Evolutionary conservation across 1,140 invertebrate species (phyloP), one percentile per base, ranked within the genome.

Genomic region (Lordiphosa mommai): DNA sequence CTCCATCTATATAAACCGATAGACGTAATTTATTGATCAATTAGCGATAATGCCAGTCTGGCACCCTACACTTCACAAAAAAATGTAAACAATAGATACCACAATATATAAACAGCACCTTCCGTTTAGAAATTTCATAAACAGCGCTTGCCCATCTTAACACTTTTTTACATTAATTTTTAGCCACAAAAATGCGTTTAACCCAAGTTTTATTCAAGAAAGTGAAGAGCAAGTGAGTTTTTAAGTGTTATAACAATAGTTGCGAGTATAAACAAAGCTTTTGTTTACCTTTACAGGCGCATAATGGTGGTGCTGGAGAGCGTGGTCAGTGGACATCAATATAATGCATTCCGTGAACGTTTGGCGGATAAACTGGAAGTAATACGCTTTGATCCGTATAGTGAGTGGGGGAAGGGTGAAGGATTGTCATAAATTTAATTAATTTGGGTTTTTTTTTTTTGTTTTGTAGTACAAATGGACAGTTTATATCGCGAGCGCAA

Each of bases 281-380:
- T 30, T 30, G 8, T 32, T 0, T 2, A 1, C 7, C 1, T 1
- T 4, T 41, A 32, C 10, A 95, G 94, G 82, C 61, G 86, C 29
- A 91, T 96, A 1, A 92, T 96, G 92, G 95, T 96, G 1, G 46
- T 94, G 50, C 90, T 95, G 89, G 92, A 95, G 86, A 96, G 95
- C 89, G 85, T 93, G 40, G 93, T 95, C 12, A 94, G 91, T 69
- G 94, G 95, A 7, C 95, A 96, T 70, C 92, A 90, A 67, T 90
- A 92, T 29, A 91, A 91, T 34, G 80, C 86, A 47, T 91, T 93
- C 27, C 90, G 95, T 46, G 94, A 95, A 59, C 91, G 95, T 65
- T 79, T 94, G 23, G 94, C 88, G 4, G 95, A 96, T 29, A 96
- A 96, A 91, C 61, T 96, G 27, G 95, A 96, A 89, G 58, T 93